Evolutionary conservation across 2,113 vertebrate genomes (phyloP), one percentile per base, ranked within the genome.

Genomic region (Albula goreensis): DNA sequence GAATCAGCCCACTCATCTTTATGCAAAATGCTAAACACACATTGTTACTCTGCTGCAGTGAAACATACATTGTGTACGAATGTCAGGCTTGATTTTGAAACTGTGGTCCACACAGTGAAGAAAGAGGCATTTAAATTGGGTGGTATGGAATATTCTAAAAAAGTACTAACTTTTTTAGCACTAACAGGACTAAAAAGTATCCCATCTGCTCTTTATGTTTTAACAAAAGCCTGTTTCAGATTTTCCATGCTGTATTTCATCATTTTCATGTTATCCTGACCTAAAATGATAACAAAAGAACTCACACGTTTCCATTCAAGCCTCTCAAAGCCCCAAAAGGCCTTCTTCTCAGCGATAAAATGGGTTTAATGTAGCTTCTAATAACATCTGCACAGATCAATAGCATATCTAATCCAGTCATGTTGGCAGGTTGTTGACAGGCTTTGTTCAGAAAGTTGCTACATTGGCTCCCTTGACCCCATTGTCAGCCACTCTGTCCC

Each of bases 351-450:
- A 2, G 17, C 78, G 60, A 48, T 22, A 80, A 85, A 41, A 60
- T 66, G 53, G 2, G 56, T 63, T 60, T 79, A 48, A 50, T 80
- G 56, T 22, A 80, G 57, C 78, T 85, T 85, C 19, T 50, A 53
- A 63, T 60, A 50, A 80, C 7, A 56, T 80, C 77, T 85, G n/a
- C 78, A 49, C 52, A 41, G 52, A 50, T 80, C 78, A 49, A 85
- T 66, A 66, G 85, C 53, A 8, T 19, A 60, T 50, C 78, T 22
- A 48, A 31, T 25, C 12, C 57, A 3, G 31, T 85, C 41, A 52
- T 25, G 8, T 10, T 74, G n/a, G 8, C 70, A 6, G 25, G 70
- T 19, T 63, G 78, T 80, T 60, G 49, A 50, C 31, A 19, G 77
- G 25, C 56, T 25, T 80, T 85, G 52, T 22, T 60, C 31, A 10